Base-by-base conservation (phyloP, 2,113 vertebrate genomes). In the Cyanoliseus patagonus region DNA sequence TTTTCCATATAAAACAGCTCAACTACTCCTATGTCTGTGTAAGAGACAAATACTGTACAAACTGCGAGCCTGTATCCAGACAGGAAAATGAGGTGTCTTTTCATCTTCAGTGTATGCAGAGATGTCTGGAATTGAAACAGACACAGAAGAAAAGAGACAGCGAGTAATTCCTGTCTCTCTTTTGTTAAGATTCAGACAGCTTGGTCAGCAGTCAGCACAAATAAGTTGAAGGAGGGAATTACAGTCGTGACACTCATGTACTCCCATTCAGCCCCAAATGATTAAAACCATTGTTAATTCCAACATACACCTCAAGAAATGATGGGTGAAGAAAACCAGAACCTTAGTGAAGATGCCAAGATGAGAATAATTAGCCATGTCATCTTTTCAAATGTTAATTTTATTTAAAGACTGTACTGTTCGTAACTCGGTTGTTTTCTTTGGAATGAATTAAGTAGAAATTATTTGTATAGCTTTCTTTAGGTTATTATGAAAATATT, bases 161-260 rank as follows among this genome's bases (percentile, higher is more conserved):
- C 92, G 85, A 86, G 53, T 91, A 90, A 90, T 95, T 95, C 67
- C 57, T 75, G 70, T 35, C 37, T 93, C 85, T 76, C 52, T 88
- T 49, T 79, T 95, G 88, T 72, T 88, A 72, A 42, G 62, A 92
- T 75, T 79, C 62, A 88, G 67, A 90, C 62, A 88, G 62, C 53
- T 93, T 75, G 57, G 66, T 93, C 86, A 59, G 85, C 70, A 93
- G 57, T 79, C 85, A 89, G 52, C 28, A 87, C 47, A 90, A 88
- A 92, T 84, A 84, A 74, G 63, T 79, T 85, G n/a, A 72, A 55
- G 55, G 67, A 79, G n/a, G 39, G 31, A 79, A 67, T 70, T 81
- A 41, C 13, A 68, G 3, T 72, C 24, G 66, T 73, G 69, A 66
- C 20, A 67, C 8, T 72, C 12, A 25, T 41, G 35, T 72, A 88